A percentile compares a stretch with the other conserved stretches of the same genome.
Evolutionary conservation across 2,113 vertebrate genomes (phyloP).

Genomic region (Stegostoma tigrinum): DNA sequence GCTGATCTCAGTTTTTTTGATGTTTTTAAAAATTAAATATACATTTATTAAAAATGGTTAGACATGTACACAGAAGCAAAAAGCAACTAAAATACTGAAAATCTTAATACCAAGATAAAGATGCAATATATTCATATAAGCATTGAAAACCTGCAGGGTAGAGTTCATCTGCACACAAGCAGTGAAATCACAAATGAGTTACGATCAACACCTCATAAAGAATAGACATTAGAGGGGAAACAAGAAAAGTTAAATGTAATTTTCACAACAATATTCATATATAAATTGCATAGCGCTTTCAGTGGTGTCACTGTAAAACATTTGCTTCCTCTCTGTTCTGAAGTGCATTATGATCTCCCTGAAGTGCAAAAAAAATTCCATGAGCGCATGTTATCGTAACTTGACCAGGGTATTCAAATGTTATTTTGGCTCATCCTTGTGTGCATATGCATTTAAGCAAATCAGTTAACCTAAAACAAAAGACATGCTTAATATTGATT

Average conservation of each 20-base stretch:
- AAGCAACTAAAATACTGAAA: neutral
- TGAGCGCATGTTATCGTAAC: neutral
- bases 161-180: neutral
- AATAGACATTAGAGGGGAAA: neutral
- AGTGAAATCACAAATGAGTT: neutral
- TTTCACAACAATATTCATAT: neutral
- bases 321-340: neutral
- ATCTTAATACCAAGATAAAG: neutral
- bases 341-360: neutral
- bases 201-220: neutral
- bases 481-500: slow-evolving; percentile 24
- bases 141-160: neutral
- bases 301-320: neutral
- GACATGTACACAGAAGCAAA: neutral
- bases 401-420: neutral
- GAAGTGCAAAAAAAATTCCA: neutral
- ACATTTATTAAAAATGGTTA: neutral
- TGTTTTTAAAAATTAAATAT: neutral
- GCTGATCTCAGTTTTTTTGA: neutral
- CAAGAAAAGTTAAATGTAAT: neutral
- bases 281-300: neutral
- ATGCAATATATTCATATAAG: neutral
- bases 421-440: neutral
- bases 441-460: neutral
- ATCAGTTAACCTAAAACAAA: neutral